Evolutionary conservation across 2,797 vertebrate species (phyloP).

Genomic region (Premnoplex brunnescens): DNA sequence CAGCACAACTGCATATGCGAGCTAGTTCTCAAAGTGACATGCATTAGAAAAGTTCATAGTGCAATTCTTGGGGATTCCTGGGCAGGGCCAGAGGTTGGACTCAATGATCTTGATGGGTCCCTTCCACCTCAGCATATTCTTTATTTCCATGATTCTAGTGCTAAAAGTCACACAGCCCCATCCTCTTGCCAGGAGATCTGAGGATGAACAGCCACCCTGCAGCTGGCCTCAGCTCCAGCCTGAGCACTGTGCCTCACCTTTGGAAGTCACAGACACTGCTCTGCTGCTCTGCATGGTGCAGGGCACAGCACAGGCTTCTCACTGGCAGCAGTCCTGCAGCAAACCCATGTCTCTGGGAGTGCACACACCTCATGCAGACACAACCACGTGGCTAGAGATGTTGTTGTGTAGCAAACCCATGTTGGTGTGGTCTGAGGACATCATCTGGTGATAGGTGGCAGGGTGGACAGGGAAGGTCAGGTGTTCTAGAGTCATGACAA

Average conservation of each 20-base stretch:
- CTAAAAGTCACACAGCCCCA: not conserved
- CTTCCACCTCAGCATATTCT: not conserved
- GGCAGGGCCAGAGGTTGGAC: not conserved
- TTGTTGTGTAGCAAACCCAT: not conserved
- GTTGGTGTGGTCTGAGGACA: not conserved
- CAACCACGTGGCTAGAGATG: not conserved
- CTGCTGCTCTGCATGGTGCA: not conserved
- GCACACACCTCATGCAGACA: fast-evolving
- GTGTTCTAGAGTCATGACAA: not conserved
- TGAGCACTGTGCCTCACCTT: fast-evolving
- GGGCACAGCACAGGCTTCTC: not conserved
- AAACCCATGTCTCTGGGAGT: fast-evolving
- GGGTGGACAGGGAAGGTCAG: not conserved
- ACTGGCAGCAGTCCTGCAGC: not conserved
- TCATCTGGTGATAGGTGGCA: not conserved
- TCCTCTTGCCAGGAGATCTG: not conserved
- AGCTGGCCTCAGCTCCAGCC: not conserved
- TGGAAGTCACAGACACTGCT: not conserved
- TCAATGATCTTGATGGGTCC: not conserved
- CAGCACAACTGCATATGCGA: not conserved
- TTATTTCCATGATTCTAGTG: not conserved
- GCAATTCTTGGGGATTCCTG: not conserved
- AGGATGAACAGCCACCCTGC: not conserved
- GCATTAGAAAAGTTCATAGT: not conserved
- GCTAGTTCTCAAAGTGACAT: not conserved